phyloP scores from a whole-genome alignment of 2,888 invertebrate genomes.

The Sinopyrophorus schimmeli region DNA sequence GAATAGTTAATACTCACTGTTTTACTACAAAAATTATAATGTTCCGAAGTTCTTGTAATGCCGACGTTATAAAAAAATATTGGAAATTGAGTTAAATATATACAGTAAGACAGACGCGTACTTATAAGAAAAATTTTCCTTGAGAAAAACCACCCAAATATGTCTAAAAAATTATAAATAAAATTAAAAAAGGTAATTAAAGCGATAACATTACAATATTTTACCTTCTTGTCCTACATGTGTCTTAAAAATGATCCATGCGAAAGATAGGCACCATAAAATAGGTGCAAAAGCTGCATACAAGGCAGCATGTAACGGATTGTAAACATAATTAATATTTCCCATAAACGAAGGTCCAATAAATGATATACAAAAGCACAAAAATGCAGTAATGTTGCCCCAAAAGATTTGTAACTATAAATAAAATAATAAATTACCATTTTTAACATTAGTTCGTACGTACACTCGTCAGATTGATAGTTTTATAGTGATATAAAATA shows the following conservation, averaged over 20 bases:
- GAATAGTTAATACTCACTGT: slow-evolving; percentile 54
- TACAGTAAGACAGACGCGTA: slow-evolving; percentile 70
- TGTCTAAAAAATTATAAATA: too few species aligned
- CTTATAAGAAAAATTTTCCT: slow-evolving; percentile 66
- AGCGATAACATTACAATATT: neutral
- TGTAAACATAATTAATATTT: slow-evolving; percentile 63
- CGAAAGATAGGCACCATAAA: slow-evolving; percentile 68
- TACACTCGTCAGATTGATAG: slow-evolving; percentile 35
- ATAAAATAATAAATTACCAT: neutral
- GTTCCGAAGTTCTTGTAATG: slow-evolving; percentile 60
- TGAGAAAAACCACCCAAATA: slow-evolving; percentile 59
- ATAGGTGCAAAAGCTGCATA: slow-evolving; percentile 73
- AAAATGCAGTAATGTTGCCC: slow-evolving; percentile 61
- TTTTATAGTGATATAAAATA: slow-evolving; percentile 57
- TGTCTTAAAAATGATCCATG: slow-evolving; percentile 68
- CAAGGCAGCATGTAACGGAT: slow-evolving; percentile 65
- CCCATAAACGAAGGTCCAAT: slow-evolving; percentile 69
- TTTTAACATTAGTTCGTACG: neutral
- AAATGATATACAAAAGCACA: slow-evolving; percentile 60
- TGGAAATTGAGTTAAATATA: slow-evolving; percentile 73
- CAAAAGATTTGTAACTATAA: slow-evolving; percentile 56
- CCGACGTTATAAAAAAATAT: slow-evolving; percentile 73
- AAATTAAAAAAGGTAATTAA: slow-evolving; percentile 2
- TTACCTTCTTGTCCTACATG: slow-evolving; percentile 65
- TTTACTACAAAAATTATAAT: slow-evolving; percentile 62